Evolutionary conservation across 2,888 invertebrate genomes (phyloP).

Genomic region (Ganaspis brasiliensis): DNA sequence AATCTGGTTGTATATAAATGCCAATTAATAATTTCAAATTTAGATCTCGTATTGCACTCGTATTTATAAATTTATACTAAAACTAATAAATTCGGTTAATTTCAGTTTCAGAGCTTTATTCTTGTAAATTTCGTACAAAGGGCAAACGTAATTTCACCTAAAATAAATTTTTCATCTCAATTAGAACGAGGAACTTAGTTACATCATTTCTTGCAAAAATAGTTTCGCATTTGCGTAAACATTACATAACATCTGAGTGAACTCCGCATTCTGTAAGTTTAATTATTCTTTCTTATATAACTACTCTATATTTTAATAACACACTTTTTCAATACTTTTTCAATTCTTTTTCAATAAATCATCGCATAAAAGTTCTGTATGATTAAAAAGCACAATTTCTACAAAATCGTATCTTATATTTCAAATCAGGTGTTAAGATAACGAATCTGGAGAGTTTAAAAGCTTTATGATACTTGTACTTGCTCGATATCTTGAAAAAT

Average conservation of each 20-base stretch:
- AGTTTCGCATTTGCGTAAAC: no score
- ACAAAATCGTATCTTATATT: not conserved
- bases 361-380: no score
- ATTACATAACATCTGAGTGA: no score
- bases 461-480: not conserved
- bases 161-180: no score
- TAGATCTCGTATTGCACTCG: not conserved
- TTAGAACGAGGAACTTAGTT: no score
- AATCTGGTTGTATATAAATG: constrained; percentile 22
- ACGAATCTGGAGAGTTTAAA: not conserved
- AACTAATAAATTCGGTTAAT: not conserved
- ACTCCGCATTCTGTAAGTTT: no score
- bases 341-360: no score
- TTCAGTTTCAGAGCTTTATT: not conserved
- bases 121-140: not conserved
- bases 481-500: not conserved
- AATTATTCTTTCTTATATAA: no score
- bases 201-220: no score
- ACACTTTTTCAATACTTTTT: no score
- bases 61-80: not conserved
- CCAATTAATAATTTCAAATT: not conserved
- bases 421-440: not conserved
- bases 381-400: no score
- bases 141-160: not conserved
- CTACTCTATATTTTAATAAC: no score